Evolutionary conservation across 2,888 invertebrate genomes (phyloP).

Genomic region (Pilophorus perplexus): DNA sequence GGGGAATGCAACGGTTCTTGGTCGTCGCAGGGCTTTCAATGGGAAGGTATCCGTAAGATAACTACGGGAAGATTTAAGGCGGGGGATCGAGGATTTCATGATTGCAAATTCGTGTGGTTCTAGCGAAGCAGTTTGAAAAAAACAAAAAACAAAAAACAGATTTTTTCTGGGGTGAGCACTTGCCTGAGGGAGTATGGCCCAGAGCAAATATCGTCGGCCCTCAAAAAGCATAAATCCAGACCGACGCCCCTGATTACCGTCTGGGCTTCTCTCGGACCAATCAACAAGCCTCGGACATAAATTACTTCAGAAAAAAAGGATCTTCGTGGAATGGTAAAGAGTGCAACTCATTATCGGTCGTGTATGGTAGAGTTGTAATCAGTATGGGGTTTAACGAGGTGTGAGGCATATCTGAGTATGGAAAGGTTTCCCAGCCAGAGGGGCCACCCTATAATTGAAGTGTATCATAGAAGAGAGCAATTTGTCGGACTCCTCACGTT

Average conservation of each 20-base stretch:
- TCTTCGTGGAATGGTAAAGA: conserved; percentile 3
- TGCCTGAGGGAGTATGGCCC: conserved; percentile 22
- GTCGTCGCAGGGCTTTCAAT: no score
- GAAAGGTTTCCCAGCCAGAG: conserved; percentile 26
- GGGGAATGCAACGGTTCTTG: no score
- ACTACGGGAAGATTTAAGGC: conserved; percentile 34
- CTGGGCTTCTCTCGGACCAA: conserved; percentile 17
- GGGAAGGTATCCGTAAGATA: no score
- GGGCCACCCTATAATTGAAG: conserved; percentile 30
- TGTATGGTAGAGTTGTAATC: conserved; percentile 28
- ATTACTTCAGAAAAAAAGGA: conserved; percentile 15
- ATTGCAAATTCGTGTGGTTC: conserved; percentile 35
- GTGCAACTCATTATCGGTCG: conserved; percentile 36
- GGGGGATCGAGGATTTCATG: conserved; percentile 27
- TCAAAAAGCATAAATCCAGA: conserved; percentile 30
- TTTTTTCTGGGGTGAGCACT: conserved; percentile 1
- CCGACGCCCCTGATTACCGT: conserved; percentile 31
- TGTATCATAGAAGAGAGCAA: conserved; percentile 32
- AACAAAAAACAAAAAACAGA: not conserved
- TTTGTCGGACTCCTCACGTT: conserved; percentile 37
- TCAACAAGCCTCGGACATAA: conserved; percentile 26
- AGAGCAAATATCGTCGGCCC: conserved; percentile 24
- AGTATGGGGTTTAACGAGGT: conserved; percentile 30
- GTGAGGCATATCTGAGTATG: conserved; percentile 30
- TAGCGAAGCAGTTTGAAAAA: conserved; percentile 7